Evolutionary conservation across 2,888 invertebrate genomes (phyloP), one percentile per base, ranked within the genome.

Genomic region (Hypsopygia costalis): DNA sequence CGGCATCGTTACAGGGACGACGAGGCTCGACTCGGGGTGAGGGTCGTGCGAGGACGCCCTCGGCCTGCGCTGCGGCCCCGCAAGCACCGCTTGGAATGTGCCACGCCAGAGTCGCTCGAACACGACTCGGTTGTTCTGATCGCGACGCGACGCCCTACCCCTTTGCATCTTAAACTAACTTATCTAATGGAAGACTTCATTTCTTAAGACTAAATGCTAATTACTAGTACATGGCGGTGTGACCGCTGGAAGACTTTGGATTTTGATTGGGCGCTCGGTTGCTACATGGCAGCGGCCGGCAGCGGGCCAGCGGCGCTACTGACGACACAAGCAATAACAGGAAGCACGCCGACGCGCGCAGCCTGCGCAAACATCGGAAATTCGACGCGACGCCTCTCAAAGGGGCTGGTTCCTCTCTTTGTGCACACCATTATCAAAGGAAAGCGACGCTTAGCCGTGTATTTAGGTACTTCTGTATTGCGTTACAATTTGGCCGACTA

Each of bases 91-190:
- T 60, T 87, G 88, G 61, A 92, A 91, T 31, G 91, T 91, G 40
- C 93, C 93, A 31, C 93, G 90, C 94, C 94, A 94, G 37, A 94
- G 82, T 11, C 93, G 86, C 60, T 94, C 94, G 72, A 94, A 94
- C 41, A 94, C 91, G 27, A 92, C 86, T 46, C 93, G 88, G 56
- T 93, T 91, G 58, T 92, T 91, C 49, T 67, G 66, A 47, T 79
- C 77, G 78, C 83, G 81, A 57, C 81, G 81, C 81, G 81, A 62
- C 64, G 73, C 89, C 71, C 81, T 81, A 52, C 82, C 83, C 66
- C 83, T 74, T 65, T 81, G 79, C 87, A 86, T 86, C 71, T 77
- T 85, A 79, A 67, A 53, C 61, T 69, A 73, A 74, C 70, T 80
- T 80, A 58, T 42, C 78, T 82, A 83, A 61, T 89, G 89, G 90